Conservation (phyloP, 2,113 vertebrate genomes). For the Tiliqua scincoides region DNA sequence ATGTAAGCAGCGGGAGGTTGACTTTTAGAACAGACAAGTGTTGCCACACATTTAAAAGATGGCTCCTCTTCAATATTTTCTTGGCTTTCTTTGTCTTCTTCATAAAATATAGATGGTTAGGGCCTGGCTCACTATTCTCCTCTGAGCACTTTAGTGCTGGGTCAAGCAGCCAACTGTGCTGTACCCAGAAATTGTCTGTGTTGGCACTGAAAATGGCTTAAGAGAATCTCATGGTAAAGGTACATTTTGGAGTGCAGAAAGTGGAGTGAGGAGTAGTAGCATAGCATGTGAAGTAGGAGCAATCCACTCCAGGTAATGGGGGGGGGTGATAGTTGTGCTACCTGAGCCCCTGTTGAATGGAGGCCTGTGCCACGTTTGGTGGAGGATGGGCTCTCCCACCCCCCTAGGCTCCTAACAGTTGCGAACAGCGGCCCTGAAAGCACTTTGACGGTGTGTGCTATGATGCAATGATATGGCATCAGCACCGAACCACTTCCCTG, state of each 20-base stretch:
- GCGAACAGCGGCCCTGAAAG: too few species aligned
- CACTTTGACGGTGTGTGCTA: too few species aligned
- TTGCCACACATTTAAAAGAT: conserved; percentile 58
- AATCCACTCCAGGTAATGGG: too few species aligned
- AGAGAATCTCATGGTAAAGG: not conserved
- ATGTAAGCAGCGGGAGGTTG: conserved; percentile 63
- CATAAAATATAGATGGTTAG: conserved; percentile 40
- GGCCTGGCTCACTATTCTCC: not conserved
- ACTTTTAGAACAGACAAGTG: conserved; percentile 65
- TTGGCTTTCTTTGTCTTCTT: conserved; percentile 37
- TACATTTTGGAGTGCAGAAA: not conserved
- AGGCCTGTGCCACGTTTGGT: too few species aligned
- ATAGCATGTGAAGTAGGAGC: too few species aligned
- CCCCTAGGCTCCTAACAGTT: too few species aligned
- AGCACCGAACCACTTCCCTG: too few species aligned
- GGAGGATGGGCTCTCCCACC: too few species aligned
- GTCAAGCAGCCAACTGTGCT: not conserved
- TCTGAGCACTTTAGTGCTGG: conserved; percentile 2
- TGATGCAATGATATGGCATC: too few species aligned
- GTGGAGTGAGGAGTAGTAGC: not conserved
- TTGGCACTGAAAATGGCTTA: not conserved
- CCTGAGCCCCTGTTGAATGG: too few species aligned
- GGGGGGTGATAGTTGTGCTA: too few species aligned
- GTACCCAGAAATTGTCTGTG: not conserved
- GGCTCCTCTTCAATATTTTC: conserved; percentile 39